These are phyloP conservation scores for Plebejus anna DNA, from an alignment of 2,888 invertebrate species.

Conservation along the genomic window DNA sequence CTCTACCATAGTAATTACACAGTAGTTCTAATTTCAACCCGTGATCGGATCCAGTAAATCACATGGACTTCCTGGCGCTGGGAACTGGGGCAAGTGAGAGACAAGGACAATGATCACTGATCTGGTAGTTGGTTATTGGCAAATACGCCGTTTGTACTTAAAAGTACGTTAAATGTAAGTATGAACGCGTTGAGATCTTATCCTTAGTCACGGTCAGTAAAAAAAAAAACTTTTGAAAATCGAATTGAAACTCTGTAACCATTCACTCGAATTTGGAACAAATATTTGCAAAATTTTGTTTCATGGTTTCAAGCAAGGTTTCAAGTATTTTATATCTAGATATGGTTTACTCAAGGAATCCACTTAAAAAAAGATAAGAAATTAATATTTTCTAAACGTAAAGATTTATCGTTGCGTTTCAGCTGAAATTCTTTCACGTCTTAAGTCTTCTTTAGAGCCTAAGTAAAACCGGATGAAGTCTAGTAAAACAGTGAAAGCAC, in stretches of 20 bases:
- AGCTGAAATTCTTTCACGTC: background rate
- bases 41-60: slow-evolving; percentile 34
- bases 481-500: slow-evolving; percentile 16
- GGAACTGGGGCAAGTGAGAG: slow-evolving; percentile 41
- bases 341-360: no score
- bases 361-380: no score
- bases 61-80: slow-evolving; percentile 39
- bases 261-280: background rate
- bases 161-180: background rate
- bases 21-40: background rate
- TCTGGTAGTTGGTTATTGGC: background rate
- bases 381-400: no score
- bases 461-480: slow-evolving; percentile 1
- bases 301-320: no score
- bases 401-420: no score
- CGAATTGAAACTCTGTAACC: background rate
- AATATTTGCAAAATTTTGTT: background rate
- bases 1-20: background rate
- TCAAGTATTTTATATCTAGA: no score
- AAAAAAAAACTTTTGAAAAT: background rate
- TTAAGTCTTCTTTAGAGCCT: background rate
- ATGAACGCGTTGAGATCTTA: background rate
- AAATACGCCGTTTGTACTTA: background rate
- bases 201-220: background rate
- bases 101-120: slow-evolving; percentile 28